Evolutionary conservation across 2,888 invertebrate genomes (phyloP), one percentile per base, ranked within the genome.

Genomic region (Argyresthia goedartella): DNA sequence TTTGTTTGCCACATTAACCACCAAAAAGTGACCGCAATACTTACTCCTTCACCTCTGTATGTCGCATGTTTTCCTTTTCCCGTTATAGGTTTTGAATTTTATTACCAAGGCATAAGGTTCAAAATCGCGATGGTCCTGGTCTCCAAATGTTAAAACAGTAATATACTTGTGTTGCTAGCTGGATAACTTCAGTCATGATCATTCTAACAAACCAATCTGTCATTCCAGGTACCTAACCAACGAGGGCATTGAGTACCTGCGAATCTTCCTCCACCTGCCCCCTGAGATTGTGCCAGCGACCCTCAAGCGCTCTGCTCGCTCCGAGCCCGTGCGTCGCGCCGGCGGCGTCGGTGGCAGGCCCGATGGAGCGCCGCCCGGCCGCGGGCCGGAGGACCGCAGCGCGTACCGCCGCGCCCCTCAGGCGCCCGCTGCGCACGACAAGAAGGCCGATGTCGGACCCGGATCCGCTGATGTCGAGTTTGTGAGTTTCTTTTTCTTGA

Each of bases 221-320:
- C 36, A 52, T 64, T 67, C n/a, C 60, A 91, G 90, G 90, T 97
- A 97, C 85, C 89, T 99, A 63, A 99, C 98, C 60, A 99, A 99
- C 76, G 97, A 98, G 71, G 99, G 99, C 62, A 99, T 99, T 76
- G 95, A 96, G 76, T 99, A 97, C 81, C 88, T 99, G 60, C 90
- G 99, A 60, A 94, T 94, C 71, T 98, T 95, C 86, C 90, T 99
- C 59, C 98, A 99, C 73, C 89, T 99, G 70, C 99, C 99, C 8
- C 93, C 98, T 58, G 99, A 99, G 91, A 99, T 99, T 82, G 98
- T 99, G 39, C 99, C 99, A 42, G 93, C 98, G 1, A 99, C 99
- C 1, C 89, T 99, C 60, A 99, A 98, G 87, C 91, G 97, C 59
- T 96, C 96, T 63, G 91, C 92, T 9, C 91, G 96, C 60, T 90